Evolutionary conservation across 1,140 invertebrate genomes (phyloP).

Genomic region (Pogonomyrmex californicus): DNA sequence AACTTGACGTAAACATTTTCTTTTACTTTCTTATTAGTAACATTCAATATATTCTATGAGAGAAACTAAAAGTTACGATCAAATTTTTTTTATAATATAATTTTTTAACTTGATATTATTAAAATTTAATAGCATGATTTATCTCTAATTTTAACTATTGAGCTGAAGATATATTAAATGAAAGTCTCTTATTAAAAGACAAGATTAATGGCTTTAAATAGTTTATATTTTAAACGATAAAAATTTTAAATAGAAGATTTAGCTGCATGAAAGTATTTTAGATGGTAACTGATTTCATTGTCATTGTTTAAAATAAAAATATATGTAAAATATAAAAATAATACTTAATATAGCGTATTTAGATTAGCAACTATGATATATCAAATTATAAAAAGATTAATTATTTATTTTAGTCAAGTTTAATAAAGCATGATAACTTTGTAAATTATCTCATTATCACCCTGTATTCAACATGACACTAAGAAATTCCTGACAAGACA

Average conservation of each 20-base stretch:
- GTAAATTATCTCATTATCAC: slow-evolving; percentile 10
- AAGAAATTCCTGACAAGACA: slow-evolving; percentile 36
- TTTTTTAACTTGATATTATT: not conserved
- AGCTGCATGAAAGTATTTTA: too few relatives aligned
- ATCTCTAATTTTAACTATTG: not conserved
- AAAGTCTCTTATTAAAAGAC: not conserved
- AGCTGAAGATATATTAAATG: not conserved
- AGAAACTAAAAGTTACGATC: not conserved
- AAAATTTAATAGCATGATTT: not conserved
- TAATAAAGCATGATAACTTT: not conserved
- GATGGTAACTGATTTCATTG: too few relatives aligned
- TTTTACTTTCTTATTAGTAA: not conserved
- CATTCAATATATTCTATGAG: not conserved
- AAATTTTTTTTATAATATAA: not conserved
- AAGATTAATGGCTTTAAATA: not conserved
- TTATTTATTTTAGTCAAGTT: not conserved
- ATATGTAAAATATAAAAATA: not conserved
- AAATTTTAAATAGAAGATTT: too few relatives aligned
- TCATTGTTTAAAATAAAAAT: too few relatives aligned
- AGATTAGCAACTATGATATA: not conserved
- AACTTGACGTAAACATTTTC: not conserved
- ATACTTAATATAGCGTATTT: not conserved
- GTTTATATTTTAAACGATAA: too few relatives aligned
- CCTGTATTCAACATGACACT: not conserved
- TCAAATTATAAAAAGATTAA: not conserved